These are phyloP conservation scores for Eulemur rufifrons DNA, from an alignment of 2,113 vertebrate species.

Conservation along the genomic window DNA sequence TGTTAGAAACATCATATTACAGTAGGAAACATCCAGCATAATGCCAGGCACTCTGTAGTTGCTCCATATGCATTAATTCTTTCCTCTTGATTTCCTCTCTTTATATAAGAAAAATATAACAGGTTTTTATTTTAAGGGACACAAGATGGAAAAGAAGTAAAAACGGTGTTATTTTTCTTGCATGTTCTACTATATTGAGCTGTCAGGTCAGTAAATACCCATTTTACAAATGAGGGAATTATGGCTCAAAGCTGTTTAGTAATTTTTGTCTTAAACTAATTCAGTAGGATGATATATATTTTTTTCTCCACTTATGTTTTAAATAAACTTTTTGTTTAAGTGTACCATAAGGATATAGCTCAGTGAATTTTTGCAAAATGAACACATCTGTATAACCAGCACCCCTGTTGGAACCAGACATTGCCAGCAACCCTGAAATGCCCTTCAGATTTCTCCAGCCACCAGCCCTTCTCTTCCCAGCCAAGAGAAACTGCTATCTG, in stretches of 20 bases:
- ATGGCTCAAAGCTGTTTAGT: conserved; percentile 19
- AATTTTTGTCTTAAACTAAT: conserved; percentile 52
- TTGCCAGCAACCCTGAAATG: not conserved
- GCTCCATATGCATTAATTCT: conserved; percentile 22
- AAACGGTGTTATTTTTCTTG: conserved; percentile 25
- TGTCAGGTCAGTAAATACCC: conserved; percentile 33
- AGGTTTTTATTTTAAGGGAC: conserved; percentile 29
- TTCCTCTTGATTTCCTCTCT: not conserved
- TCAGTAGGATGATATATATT: conserved; percentile 2
- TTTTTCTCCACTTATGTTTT: not conserved
- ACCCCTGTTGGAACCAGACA: not conserved
- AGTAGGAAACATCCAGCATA: conserved; percentile 33
- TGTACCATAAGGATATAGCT: not conserved
- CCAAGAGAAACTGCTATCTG: not conserved
- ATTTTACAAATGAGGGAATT: conserved; percentile 21
- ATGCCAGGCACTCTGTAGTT: not conserved
- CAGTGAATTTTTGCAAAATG: not conserved
- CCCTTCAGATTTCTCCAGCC: not conserved
- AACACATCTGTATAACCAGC: not conserved
- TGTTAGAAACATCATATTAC: conserved; percentile 40
- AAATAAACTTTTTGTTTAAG: not conserved
- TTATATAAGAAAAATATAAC: conserved; percentile 8
- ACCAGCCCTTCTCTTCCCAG: not conserved
- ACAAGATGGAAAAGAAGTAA: conserved; percentile 20
- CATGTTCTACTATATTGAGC: not conserved